Evolutionary conservation across 2,888 invertebrate genomes (phyloP), one percentile per base, ranked within the genome.

Genomic region (Thymelicus lineola): DNA sequence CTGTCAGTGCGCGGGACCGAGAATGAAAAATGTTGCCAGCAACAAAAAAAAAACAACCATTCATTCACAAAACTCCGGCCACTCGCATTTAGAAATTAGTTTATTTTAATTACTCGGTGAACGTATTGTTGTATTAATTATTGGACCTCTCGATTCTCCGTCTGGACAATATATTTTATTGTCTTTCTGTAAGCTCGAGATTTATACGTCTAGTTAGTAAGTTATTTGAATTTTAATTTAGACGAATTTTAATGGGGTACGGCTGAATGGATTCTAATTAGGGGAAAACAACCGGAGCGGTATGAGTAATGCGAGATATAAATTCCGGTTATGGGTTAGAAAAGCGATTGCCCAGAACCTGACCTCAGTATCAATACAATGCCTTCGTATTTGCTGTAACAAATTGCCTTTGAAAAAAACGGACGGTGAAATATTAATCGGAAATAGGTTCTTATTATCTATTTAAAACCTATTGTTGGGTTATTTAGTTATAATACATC

Each of bases 201-300:
- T 93, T 93, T 93, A 93, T 93, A 89, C 76, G 79, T 89, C 92
- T 93, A 93, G 93, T 93, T 93, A 93, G 93, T 93, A 92, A 93
- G 91, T 93, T 93, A 93, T 93, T 93, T 81, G 87, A 90, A 86
- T 93, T 93, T 93, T 93, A 93, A 93, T 93, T 93, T 93, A 89
- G 90, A 89, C 88, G 88, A 86, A 88, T 88, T 93, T 93, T 93
- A 93, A 93, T 93, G 91, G 92, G 89, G 82, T 87, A 82, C 86
- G 87, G 78, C 82, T 93, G 93, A 93, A 93, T 93, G 93, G 90
- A 80, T 93, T 93, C 89, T 93, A 92, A 93, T 93, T 92, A 92
- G 89, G 86, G 87, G 88, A 91, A 92, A 93, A 93, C 91, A 91
- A 90, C 86, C 86, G 84, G 82, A 83, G 80, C 75, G 83, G 82